Evolutionary conservation across 2,113 vertebrate species (phyloP).

Genomic region (Mohoua ochrocephala): DNA sequence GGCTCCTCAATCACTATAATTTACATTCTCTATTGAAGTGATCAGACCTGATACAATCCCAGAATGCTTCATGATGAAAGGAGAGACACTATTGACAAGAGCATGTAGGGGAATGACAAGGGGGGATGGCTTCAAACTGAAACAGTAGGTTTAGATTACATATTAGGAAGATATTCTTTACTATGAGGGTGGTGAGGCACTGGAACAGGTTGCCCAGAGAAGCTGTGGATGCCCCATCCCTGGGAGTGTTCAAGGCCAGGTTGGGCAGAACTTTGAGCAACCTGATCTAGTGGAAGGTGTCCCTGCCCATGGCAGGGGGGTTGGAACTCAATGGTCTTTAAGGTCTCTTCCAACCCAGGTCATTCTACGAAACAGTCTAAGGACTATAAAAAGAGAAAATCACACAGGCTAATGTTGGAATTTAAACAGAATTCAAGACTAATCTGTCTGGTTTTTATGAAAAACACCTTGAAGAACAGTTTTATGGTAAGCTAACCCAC

Average conservation of each 20-base stretch:
- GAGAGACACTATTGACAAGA: not conserved
- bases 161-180: not conserved
- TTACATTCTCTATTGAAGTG: not conserved
- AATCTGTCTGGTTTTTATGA: not conserved
- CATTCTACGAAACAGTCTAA: not conserved
- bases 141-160: not conserved
- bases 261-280: not conserved
- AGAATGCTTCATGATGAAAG: not conserved
- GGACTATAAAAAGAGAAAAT: not conserved
- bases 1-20: not conserved
- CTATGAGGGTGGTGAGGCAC: not conserved
- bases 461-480: not conserved
- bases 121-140: not conserved
- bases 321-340: rapidly evolving
- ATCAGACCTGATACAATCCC: not conserved
- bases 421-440: not conserved
- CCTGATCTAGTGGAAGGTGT: not conserved
- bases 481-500: not conserved
- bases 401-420: not conserved
- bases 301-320: no score
- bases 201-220: not conserved
- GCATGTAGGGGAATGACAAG: not conserved
- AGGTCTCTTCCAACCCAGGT: not conserved
- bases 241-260: not conserved
- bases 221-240: rapidly evolving